Conservation (phyloP, 2,888 invertebrate genomes). For the Eumacrocentrus americanus region DNA sequence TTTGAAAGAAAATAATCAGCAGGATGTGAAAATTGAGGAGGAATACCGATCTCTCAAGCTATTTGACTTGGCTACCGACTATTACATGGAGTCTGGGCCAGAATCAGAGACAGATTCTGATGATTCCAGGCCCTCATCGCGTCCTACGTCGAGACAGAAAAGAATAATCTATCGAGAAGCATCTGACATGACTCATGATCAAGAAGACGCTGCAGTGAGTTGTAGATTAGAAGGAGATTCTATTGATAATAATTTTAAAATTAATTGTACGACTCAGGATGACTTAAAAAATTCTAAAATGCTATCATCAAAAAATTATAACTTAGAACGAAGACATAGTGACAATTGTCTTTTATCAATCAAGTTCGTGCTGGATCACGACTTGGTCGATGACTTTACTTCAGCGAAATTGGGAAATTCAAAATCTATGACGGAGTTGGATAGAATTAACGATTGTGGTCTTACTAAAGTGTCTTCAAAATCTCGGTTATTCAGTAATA, state of each 20-base stretch:
- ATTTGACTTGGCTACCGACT: slow-evolving; percentile 54
- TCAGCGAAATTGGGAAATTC: slow-evolving; percentile 41
- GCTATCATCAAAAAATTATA: not conserved
- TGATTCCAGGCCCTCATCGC: slow-evolving; percentile 53
- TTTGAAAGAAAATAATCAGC: slow-evolving; percentile 1
- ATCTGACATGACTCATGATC: not conserved
- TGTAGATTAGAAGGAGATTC: no score
- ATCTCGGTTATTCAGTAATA: slow-evolving; percentile 14
- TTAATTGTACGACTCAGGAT: slow-evolving; percentile 8
- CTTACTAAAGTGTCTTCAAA: slow-evolving; percentile 23
- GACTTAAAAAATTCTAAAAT: slow-evolving; percentile 5
- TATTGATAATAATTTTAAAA: not conserved
- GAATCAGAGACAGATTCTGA: slow-evolving; percentile 52
- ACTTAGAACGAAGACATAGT: slow-evolving; percentile 41
- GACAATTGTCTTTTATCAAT: slow-evolving; percentile 47
- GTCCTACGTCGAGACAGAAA: slow-evolving; percentile 42
- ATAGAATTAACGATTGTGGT: slow-evolving; percentile 32
- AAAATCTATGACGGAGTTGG: slow-evolving; percentile 51
- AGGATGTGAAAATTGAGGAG: slow-evolving; percentile 35
- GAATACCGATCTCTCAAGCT: slow-evolving; percentile 48
- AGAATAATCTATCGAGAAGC: slow-evolving; percentile 20
- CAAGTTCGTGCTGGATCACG: slow-evolving; percentile 41
- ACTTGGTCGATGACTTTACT: slow-evolving; percentile 23
- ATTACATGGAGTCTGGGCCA: slow-evolving; percentile 57
- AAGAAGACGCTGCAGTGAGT: no score